Conservation (phyloP, 92 coral and sea anemone genomes). For the Bergia sp. region DNA sequence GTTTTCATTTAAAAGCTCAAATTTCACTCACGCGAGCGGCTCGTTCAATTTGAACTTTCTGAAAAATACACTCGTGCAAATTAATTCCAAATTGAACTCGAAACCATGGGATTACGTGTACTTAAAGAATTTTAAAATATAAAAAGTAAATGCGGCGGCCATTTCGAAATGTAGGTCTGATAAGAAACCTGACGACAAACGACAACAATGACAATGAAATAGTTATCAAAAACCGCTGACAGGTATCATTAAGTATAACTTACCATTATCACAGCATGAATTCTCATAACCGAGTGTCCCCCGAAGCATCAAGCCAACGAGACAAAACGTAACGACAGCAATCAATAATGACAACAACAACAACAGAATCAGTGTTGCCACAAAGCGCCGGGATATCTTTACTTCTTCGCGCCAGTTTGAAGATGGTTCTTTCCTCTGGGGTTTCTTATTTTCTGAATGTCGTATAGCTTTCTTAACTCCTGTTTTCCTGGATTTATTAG, state of each 20-base stretch:
- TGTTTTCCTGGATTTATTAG: neutral
- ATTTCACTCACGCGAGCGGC: too few relatives aligned
- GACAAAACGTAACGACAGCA: slow-evolving; percentile 47
- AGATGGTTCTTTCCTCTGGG: neutral
- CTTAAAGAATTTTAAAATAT: too few relatives aligned
- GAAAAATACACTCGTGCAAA: too few relatives aligned
- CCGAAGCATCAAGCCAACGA: slow-evolving; percentile 40
- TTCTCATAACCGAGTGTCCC: slow-evolving; percentile 45
- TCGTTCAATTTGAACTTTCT: too few relatives aligned
- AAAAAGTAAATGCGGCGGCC: too few relatives aligned
- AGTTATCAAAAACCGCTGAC: neutral
- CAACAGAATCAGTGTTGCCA: slow-evolving; percentile 1
- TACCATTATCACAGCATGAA: slow-evolving; percentile 47
- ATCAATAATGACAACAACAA: slow-evolving; percentile 31
- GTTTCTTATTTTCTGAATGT: neutral
- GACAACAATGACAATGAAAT: too few relatives aligned
- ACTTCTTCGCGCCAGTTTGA: neutral
- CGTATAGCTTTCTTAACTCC: neutral
- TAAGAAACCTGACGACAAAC: too few relatives aligned
- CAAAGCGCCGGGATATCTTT: neutral
- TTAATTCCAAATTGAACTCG: too few relatives aligned
- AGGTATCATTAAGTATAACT: neutral
- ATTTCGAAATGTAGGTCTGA: too few relatives aligned
- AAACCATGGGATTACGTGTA: too few relatives aligned
- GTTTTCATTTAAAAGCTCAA: too few relatives aligned